phyloP scores from a whole-genome alignment of 2,888 invertebrate genomes.

The Xestia c-nigrum region DNA sequence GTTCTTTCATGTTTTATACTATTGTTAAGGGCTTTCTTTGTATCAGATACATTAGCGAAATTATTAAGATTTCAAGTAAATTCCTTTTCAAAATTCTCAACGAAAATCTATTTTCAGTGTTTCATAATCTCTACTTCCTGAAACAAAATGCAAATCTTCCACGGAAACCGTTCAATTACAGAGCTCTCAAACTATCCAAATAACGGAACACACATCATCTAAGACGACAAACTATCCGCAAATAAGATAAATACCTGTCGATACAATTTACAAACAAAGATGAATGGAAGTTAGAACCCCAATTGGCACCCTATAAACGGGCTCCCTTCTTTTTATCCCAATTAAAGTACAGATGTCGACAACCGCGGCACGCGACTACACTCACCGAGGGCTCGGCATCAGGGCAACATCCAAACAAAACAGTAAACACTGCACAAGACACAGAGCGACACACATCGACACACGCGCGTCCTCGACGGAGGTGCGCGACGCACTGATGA shows the following conservation, averaged over 20 bases:
- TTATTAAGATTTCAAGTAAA: neutral
- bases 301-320: slow-evolving; percentile 52
- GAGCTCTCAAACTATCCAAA: neutral
- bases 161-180: neutral
- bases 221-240: slow-evolving; percentile 1
- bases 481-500: slow-evolving; percentile 77
- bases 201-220: neutral
- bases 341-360: slow-evolving; percentile 64
- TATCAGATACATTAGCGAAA: neutral
- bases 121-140: slow-evolving; percentile 15
- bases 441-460: slow-evolving; percentile 17
- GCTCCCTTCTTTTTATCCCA: slow-evolving; percentile 54
- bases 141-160: slow-evolving; percentile 12
- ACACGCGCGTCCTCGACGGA: slow-evolving; percentile 62
- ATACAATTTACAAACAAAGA: slow-evolving; percentile 50
- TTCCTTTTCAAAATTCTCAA: neutral
- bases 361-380: slow-evolving; percentile 67
- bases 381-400: slow-evolving; percentile 61
- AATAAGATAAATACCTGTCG: slow-evolving; percentile 40
- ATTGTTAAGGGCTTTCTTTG: slow-evolving; percentile 10
- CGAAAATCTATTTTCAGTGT: slow-evolving; percentile 2
- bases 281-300: slow-evolving; percentile 18
- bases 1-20: slow-evolving; percentile 41
- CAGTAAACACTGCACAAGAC: slow-evolving; percentile 64
- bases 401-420: slow-evolving; percentile 58